Percentiles rank a stretch among this genome's conserved stretches.
phyloP scores from a whole-genome alignment of 2,797 vertebrate species.

The Hippopotamyrus pictus region DNA sequence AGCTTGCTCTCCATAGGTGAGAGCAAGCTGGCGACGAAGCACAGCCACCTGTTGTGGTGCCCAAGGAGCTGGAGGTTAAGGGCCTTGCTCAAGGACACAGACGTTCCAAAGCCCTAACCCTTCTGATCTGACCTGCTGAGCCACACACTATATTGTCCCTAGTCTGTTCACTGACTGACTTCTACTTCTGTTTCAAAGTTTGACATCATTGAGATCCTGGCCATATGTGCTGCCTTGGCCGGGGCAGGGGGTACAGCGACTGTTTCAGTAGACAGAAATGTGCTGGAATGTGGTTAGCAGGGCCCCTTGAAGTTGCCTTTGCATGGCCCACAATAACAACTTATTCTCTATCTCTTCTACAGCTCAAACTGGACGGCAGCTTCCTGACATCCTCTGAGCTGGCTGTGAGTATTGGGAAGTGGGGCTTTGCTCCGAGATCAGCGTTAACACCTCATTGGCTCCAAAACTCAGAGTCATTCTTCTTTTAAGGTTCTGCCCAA shows the following conservation, averaged over 20 bases:
- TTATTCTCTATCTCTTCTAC: conserved; percentile 31
- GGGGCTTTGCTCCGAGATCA: neutral
- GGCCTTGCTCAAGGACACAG: neutral
- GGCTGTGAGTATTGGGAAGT: conserved; percentile 60
- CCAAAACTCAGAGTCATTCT: neutral
- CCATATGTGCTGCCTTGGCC: neutral
- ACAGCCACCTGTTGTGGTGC: neutral
- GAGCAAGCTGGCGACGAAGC: neutral
- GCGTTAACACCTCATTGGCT: neutral
- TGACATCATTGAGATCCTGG: neutral
- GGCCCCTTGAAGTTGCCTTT: neutral
- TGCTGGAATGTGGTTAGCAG: neutral
- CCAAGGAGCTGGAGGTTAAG: neutral
- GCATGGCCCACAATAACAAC: neutral
- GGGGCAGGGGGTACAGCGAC: neutral
- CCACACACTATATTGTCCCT: neutral
- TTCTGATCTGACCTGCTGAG: neutral
- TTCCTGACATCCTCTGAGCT: conserved; percentile 70
- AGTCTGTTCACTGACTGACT: neutral
- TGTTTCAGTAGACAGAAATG: neutral
- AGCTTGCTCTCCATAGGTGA: neutral
- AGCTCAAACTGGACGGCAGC: conserved; percentile 79
- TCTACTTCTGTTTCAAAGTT: neutral
- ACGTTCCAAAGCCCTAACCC: neutral
- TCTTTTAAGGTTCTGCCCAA: conserved; percentile 55